Evolutionary conservation across 2,113 vertebrate genomes (phyloP).

Genomic region (Cygnus atratus): DNA sequence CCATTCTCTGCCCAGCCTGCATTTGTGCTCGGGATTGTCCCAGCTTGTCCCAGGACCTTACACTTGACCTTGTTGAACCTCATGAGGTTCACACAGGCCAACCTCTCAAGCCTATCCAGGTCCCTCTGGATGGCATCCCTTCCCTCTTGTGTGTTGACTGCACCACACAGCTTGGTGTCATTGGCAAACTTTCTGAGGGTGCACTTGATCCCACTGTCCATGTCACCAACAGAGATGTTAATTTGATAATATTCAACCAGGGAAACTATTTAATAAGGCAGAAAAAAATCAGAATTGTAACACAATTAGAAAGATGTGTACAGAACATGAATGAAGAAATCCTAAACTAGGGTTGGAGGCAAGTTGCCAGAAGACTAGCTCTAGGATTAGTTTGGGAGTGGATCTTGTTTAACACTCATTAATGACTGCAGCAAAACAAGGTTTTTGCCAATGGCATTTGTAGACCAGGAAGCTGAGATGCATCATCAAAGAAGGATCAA

Average conservation of each 20-base stretch:
- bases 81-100: background rate
- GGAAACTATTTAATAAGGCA: background rate
- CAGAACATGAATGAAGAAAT: background rate
- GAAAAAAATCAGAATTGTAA: background rate
- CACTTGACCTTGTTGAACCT: background rate
- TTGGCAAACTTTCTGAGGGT: background rate
- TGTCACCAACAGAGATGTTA: background rate
- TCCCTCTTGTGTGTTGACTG: background rate
- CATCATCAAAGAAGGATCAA: background rate
- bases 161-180: background rate
- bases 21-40: background rate
- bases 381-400: background rate
- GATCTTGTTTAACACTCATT: background rate
- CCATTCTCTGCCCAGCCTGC: background rate
- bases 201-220: background rate
- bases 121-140: background rate
- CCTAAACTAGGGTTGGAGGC: background rate
- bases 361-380: background rate
- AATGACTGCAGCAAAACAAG: background rate
- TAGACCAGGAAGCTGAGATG: background rate
- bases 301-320: background rate
- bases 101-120: background rate
- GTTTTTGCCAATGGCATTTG: background rate
- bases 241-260: background rate
- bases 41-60: background rate